Evolutionary conservation across 2,113 vertebrate genomes (phyloP).

Genomic region (Mustela lutreola): DNA sequence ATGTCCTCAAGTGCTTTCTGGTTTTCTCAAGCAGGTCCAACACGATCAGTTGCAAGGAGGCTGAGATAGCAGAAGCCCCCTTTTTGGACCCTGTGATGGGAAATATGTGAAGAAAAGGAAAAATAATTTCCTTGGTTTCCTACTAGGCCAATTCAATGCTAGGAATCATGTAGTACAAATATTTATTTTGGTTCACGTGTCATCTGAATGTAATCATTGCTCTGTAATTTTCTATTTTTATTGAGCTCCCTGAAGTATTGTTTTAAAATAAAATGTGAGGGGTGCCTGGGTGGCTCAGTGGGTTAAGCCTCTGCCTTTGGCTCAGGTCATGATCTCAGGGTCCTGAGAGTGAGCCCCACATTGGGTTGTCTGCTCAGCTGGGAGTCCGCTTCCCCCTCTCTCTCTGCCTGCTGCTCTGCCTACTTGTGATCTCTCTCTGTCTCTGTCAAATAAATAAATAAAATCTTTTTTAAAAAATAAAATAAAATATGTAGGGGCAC

Average conservation of each 20-base stretch:
- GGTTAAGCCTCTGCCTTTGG: background rate
- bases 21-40: background rate
- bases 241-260: background rate
- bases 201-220: background rate
- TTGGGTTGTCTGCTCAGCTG: background rate
- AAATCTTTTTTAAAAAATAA: too few species aligned
- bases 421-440: too few species aligned
- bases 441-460: too few species aligned
- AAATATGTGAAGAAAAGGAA: background rate
- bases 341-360: fast-evolving
- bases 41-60: background rate
- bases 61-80: background rate
- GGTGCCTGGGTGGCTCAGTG: background rate
- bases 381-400: background rate
- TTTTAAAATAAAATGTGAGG: background rate
- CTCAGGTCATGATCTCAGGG: background rate
- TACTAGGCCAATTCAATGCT: background rate
- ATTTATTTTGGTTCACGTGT: background rate
- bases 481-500: too few species aligned
- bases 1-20: background rate
- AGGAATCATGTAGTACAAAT: background rate
- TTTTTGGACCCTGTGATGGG: background rate
- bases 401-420: too few species aligned
- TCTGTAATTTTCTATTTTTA: constrained; percentile 1
- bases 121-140: background rate